These are phyloP conservation scores for Halocaridina rubra DNA, from an alignment of 2,888 invertebrate species.

Conservation along the genomic window DNA sequence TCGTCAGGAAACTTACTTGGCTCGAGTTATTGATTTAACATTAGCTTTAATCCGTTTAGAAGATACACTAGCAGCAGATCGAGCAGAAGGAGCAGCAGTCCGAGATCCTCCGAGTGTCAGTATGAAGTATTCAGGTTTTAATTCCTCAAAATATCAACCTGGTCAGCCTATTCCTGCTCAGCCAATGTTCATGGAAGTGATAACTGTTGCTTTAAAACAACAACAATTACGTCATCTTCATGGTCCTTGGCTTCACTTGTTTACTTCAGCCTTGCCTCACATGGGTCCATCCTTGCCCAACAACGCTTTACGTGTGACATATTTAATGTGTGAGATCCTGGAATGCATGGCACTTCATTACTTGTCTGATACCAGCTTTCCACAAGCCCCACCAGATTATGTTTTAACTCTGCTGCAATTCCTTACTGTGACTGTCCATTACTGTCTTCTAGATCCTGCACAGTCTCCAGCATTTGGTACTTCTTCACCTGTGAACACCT, in stretches of 20 bases:
- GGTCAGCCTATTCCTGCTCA: conserved; percentile 81
- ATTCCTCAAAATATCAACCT: conserved; percentile 71
- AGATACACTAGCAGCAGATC: conserved; percentile 74
- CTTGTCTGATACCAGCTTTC: conserved; percentile 12
- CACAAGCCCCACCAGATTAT: conserved; percentile 78
- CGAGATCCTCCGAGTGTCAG: conserved; percentile 47
- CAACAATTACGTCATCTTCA: conserved; percentile 80
- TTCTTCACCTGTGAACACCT: conserved; percentile 72
- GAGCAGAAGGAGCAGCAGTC: conserved; percentile 15
- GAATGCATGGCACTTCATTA: conserved; percentile 74
- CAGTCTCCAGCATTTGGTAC: conserved; percentile 68
- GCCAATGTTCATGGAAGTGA: conserved; percentile 83
- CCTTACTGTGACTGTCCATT: conserved; percentile 82
- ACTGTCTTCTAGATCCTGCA: conserved; percentile 77
- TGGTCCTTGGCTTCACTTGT: conserved; percentile 84
- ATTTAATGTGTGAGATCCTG: conserved; percentile 83
- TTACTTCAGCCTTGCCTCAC: conserved; percentile 83
- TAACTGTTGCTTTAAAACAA: conserved; percentile 73
- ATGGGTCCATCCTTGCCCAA: conserved; percentile 81
- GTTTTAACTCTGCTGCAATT: conserved; percentile 82
- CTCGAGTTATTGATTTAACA: conserved; percentile 71
- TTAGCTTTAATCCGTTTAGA: conserved; percentile 81
- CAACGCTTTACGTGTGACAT: conserved; percentile 81
- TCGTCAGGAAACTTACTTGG: conserved; percentile 58
- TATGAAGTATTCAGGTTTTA: conserved; percentile 47